Evolutionary conservation across 2,888 invertebrate species (phyloP).

Genomic region (Tetranychus truncatus): DNA sequence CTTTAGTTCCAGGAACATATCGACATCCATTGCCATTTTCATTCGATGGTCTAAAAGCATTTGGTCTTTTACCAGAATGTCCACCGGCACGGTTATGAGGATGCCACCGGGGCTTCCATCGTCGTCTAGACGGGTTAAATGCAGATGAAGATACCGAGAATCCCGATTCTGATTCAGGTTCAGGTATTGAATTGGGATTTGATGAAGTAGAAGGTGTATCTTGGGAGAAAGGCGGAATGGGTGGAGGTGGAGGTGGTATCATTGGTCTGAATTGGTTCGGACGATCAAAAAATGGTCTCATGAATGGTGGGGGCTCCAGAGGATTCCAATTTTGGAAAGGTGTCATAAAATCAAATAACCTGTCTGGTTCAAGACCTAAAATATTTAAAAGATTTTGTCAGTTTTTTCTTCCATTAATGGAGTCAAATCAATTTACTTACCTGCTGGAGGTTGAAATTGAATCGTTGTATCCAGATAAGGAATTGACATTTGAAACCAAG

Average conservation of each 20-base stretch:
- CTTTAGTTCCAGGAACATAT: slow-evolving; percentile 1
- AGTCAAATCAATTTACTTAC: background rate
- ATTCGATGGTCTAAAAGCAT: background rate
- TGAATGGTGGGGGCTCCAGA: background rate
- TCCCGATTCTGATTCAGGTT: background rate
- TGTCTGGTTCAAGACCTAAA: background rate
- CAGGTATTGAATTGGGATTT: background rate
- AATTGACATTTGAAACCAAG: slow-evolving; percentile 1
- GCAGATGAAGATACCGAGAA: background rate
- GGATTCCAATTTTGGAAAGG: background rate
- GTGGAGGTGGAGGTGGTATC: background rate
- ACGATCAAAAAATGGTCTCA: background rate
- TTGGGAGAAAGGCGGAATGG: background rate
- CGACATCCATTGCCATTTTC: background rate
- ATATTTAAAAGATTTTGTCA: background rate
- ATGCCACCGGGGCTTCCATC: background rate
- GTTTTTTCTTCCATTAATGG: no score
- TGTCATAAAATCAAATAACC: background rate
- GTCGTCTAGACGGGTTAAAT: background rate
- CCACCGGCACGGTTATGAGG: background rate
- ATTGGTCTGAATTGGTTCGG: background rate
- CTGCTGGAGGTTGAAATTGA: background rate
- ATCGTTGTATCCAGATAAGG: background rate
- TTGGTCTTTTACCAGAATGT: background rate
- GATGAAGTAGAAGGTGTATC: background rate